Conservation (phyloP, 2,113 vertebrate species). For the Siphamia tubifer region DNA sequence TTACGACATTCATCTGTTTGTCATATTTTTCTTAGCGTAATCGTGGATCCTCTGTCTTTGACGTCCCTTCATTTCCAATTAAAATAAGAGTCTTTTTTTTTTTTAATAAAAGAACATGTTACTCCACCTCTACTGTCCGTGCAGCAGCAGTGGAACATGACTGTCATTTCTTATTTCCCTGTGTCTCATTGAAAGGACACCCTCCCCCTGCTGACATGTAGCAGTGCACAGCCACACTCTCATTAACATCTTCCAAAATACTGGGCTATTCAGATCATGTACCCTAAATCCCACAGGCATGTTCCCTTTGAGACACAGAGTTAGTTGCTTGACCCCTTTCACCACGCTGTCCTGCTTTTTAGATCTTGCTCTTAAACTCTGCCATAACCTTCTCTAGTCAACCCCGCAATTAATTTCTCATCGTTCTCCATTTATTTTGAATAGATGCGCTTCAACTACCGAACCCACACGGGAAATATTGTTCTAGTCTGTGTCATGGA, state of each 20-base stretch:
- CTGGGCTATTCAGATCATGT: conserved; percentile 57
- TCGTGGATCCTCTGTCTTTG: too few relatives aligned
- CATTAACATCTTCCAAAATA: conserved; percentile 65
- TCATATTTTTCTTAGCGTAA: too few relatives aligned
- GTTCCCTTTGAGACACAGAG: conserved; percentile 34
- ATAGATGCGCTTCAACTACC: conserved; percentile 46
- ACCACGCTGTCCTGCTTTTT: conserved; percentile 1
- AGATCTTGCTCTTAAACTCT: conserved; percentile 29
- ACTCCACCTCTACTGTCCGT: too few relatives aligned
- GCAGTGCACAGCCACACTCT: conserved; percentile 12
- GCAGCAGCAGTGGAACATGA: too few relatives aligned
- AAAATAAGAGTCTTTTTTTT: too few relatives aligned
- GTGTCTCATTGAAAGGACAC: too few relatives aligned
- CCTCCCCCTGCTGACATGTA: too few relatives aligned
- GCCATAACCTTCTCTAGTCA: neutral
- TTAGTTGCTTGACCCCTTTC: conserved; percentile 9
- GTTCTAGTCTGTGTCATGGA: conserved; percentile 61
- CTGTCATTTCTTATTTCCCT: too few relatives aligned
- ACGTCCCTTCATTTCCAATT: too few relatives aligned
- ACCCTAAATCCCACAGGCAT: conserved; percentile 38
- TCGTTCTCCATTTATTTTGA: conserved; percentile 52
- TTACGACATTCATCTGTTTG: too few relatives aligned
- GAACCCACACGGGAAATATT: conserved; percentile 46
- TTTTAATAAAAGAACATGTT: too few relatives aligned
- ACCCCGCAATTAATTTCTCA: conserved; percentile 47